A percentile compares a stretch with the other conserved stretches of the same genome.
Evolutionary conservation across 2,888 invertebrate genomes (phyloP).

Genomic region (Patella caerulea): DNA sequence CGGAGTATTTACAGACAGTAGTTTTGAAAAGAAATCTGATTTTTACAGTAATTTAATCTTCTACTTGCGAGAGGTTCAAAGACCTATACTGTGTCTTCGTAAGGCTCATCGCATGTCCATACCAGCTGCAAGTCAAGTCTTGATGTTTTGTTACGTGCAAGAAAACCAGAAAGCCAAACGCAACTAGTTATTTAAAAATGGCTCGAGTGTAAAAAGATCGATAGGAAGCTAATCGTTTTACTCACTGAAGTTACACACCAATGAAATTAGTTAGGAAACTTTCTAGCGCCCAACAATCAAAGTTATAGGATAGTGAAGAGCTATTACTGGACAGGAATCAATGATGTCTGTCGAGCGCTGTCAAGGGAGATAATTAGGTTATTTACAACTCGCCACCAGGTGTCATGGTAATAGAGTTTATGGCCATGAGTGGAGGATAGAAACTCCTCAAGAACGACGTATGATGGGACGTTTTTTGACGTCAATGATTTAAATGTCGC

Average conservation of each 20-base stretch:
- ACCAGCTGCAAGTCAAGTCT: no score
- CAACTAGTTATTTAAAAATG: no score
- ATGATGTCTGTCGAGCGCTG: neutral
- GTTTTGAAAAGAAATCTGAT: no score
- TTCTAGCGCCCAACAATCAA: neutral
- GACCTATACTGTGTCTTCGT: no score
- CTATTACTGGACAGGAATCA: neutral
- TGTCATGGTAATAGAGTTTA: conserved; percentile 2
- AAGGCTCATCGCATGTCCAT: no score
- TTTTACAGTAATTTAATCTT: no score
- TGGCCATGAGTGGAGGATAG: neutral
- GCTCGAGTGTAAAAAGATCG: no score
- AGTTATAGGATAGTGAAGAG: neutral
- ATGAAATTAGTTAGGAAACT: conserved; percentile 5
- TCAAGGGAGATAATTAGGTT: neutral
- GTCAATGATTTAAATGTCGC: neutral
- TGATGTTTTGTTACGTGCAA: no score
- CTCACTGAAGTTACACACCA: neutral
- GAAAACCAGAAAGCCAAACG: no score
- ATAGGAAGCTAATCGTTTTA: conserved; percentile 4
- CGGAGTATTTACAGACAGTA: no score
- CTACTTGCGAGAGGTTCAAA: no score
- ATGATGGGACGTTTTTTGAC: neutral
- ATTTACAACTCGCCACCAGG: conserved; percentile 1
- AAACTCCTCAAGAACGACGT: neutral